phyloP scores from a whole-genome alignment of 1,140 invertebrate species.

The Mizuhopecten yessoensis region DNA sequence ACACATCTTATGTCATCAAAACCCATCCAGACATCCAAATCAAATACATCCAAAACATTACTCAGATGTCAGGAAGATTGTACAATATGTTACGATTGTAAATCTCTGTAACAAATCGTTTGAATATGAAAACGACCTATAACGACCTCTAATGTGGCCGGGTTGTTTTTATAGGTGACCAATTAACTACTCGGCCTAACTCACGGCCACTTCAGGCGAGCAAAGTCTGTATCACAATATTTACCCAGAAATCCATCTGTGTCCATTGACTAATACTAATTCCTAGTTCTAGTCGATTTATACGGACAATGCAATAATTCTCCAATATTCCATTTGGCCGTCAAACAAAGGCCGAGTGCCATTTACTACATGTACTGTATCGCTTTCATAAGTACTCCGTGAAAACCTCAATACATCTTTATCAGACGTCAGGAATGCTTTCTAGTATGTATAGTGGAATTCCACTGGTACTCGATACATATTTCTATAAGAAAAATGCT shows the following conservation, averaged over 20 bases:
- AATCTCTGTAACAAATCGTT: conserved; percentile 4
- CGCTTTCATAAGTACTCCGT: neutral
- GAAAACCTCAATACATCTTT: neutral
- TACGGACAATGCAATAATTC: conserved; percentile 12
- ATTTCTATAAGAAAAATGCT: neutral
- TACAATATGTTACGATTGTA: neutral
- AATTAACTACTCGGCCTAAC: conserved; percentile 26
- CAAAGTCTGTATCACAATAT: neutral
- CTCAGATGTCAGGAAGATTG: neutral
- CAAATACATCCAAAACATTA: neutral
- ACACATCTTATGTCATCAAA: neutral
- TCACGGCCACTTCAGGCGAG: neutral
- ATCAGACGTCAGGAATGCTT: neutral
- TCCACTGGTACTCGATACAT: neutral
- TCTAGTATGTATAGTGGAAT: neutral
- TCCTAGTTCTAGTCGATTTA: neutral
- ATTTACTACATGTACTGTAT: conserved; percentile 17
- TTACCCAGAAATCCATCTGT: conserved; percentile 30
- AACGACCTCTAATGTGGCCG: neutral
- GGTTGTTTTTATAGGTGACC: neutral
- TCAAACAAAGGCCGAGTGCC: neutral
- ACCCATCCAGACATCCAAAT: no score
- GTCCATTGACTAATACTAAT: neutral
- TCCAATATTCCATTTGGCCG: neutral
- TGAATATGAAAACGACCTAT: conserved; percentile 21